Conservation (phyloP, 2,888 invertebrate species). For the Aphidius colemani region DNA sequence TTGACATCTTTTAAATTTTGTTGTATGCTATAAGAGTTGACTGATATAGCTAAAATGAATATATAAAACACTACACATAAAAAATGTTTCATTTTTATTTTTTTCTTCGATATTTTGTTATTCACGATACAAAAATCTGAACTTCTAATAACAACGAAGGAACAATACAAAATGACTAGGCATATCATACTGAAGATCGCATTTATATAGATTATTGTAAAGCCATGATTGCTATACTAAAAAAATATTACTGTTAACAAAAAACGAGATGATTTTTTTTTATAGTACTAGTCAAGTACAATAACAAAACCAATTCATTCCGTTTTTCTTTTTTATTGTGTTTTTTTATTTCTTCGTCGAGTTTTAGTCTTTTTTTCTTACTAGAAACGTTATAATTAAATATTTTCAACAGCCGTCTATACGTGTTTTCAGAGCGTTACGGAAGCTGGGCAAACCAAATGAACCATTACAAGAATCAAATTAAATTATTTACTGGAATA, state of each 20-base stretch:
- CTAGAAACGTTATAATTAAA: constrained; percentile 29
- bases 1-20: constrained; percentile 19
- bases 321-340: constrained; percentile 1
- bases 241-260: constrained; percentile 16
- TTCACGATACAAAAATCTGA: constrained; percentile 21
- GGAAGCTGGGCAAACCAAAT: neutral
- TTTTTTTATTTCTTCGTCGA: constrained; percentile 22
- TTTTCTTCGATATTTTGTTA: neutral
- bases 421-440: constrained; percentile 53
- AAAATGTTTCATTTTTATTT: constrained; percentile 24
- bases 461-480: no score
- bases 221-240: constrained; percentile 25
- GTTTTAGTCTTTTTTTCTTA: constrained; percentile 42
- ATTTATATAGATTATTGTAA: constrained; percentile 35
- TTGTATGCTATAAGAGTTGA: constrained; percentile 12
- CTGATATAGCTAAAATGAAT: constrained; percentile 5
- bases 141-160: neutral
- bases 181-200: neutral
- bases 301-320: constrained; percentile 3
- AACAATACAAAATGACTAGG: constrained; percentile 14
- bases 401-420: no score
- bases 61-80: constrained; percentile 14
- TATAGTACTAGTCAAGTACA: constrained; percentile 5
- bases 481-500: no score
- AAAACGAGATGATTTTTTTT: constrained; percentile 21